These are phyloP conservation scores for Alviniconcha marisindica DNA, from an alignment of 1,140 invertebrate genomes.

Conservation along the genomic window DNA sequence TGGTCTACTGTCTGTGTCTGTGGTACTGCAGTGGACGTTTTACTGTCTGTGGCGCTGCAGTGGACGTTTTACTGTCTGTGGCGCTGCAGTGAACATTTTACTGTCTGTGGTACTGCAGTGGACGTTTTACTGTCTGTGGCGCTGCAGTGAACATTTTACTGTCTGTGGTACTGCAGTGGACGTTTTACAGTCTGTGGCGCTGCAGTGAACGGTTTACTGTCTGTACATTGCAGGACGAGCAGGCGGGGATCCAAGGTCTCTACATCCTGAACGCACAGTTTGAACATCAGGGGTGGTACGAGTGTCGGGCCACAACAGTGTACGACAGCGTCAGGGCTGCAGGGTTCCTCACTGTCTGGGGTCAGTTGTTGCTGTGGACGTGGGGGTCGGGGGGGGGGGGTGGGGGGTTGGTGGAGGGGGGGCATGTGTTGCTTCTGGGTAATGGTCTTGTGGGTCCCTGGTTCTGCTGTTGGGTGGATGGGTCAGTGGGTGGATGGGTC, in stretches of 20 bases:
- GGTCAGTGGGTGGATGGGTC: not conserved
- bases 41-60: too few species aligned
- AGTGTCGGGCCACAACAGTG: conserved; percentile 89
- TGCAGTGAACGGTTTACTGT: not conserved
- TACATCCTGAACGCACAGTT: conserved; percentile 67
- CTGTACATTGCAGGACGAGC: not conserved
- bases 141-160: too few species aligned
- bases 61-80: too few species aligned
- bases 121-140: too few species aligned
- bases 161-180: too few species aligned
- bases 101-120: too few species aligned
- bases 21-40: too few species aligned
- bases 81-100: too few species aligned
- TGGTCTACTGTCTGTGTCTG: too few species aligned
- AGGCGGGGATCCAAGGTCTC: conserved; percentile 58
- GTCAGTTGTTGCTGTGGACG: conserved; percentile 78
- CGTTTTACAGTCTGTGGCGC: too few species aligned
- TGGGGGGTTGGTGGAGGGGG: too few species aligned
- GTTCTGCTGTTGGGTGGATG: not conserved
- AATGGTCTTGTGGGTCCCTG: not conserved
- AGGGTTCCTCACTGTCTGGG: conserved; percentile 89
- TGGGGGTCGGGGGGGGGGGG: too few species aligned
- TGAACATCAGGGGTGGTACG: conserved; percentile 67
- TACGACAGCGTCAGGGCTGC: conserved; percentile 86
- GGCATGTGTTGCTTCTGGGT: not conserved